phyloP scores from a whole-genome alignment of 2,797 vertebrate species.

The Lutjanus argentimaculatus region DNA sequence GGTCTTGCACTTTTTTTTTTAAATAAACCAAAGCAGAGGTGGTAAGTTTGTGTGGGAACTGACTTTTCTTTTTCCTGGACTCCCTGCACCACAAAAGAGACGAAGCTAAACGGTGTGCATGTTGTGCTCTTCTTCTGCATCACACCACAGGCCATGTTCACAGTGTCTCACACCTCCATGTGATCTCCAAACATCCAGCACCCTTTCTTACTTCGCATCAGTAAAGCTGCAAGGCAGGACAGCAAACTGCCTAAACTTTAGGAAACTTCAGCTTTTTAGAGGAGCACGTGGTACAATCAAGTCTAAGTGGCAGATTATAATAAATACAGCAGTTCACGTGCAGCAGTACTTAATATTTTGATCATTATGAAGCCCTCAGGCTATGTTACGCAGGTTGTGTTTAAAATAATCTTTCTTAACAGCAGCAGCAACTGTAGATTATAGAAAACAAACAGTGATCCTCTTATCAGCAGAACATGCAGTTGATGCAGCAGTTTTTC shows the following conservation, averaged over 20 bases:
- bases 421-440: conserved; percentile 8
- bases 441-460: neutral
- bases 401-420: neutral
- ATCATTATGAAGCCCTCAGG: neutral
- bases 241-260: neutral
- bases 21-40: too few species aligned
- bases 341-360: neutral
- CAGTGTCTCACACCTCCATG: neutral
- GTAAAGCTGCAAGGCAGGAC: neutral
- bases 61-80: too few species aligned
- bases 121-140: too few species aligned
- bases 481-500: conserved; percentile 20
- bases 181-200: neutral
- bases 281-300: neutral
- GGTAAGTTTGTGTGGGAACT: too few species aligned
- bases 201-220: neutral
- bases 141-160: conserved; percentile 14
- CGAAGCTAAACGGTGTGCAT: too few species aligned
- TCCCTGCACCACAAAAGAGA: too few species aligned
- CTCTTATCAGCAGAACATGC: neutral
- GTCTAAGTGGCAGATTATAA: too few species aligned
- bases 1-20: too few species aligned
- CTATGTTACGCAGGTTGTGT: neutral
- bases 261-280: neutral
- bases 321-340: neutral